Conservation (phyloP, 2,113 vertebrate genomes). For the Notechis scutatus region DNA sequence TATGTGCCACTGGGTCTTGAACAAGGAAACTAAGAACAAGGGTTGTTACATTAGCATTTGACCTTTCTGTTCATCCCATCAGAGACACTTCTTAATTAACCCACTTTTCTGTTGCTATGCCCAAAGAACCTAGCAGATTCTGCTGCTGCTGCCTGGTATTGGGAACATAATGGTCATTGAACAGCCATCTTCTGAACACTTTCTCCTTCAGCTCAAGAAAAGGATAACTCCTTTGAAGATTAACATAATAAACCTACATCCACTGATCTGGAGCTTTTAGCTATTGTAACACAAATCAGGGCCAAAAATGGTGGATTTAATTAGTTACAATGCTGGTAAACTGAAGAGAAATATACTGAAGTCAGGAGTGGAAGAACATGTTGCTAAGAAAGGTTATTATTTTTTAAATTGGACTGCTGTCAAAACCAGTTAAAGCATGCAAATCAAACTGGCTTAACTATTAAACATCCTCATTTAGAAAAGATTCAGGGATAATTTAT, state of each 20-base stretch:
- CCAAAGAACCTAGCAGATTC: not conserved
- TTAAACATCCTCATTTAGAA: not conserved
- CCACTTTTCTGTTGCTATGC: not conserved
- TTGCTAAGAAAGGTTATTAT: conserved; percentile 6
- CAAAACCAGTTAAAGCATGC: not conserved
- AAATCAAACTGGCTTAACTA: not conserved
- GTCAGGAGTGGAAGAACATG: not conserved
- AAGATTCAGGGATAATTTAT: not conserved
- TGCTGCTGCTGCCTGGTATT: not conserved
- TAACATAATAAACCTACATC: not conserved
- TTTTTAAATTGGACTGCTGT: not conserved
- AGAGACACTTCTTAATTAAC: not conserved
- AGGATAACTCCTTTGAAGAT: not conserved
- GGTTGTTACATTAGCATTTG: not conserved
- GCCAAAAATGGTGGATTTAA: not conserved
- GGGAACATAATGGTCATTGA: not conserved
- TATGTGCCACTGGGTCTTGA: not conserved
- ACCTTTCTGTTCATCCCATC: no score
- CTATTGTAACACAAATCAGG: not conserved
- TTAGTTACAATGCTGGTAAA: not conserved
- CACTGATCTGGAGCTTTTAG: not conserved
- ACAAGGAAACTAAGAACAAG: not conserved
- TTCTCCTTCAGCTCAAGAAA: not conserved
- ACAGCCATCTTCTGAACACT: not conserved
- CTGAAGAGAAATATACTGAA: not conserved